Percentiles rank a stretch among this genome's conserved stretches.
Evolutionary conservation across 2,797 vertebrate genomes (phyloP).

Genomic region (Dicrostonyx torquatus): DNA sequence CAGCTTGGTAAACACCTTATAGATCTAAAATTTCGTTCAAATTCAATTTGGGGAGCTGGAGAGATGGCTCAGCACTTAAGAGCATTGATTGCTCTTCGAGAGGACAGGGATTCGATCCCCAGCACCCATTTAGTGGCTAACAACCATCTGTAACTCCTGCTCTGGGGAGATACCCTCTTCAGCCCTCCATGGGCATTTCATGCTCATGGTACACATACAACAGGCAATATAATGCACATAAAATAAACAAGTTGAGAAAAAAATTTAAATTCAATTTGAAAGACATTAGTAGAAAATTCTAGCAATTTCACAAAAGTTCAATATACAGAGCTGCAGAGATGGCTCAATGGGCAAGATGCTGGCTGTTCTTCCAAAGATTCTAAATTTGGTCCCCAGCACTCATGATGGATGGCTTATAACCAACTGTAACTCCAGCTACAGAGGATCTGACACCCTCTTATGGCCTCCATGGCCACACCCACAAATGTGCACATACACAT

Average conservation of each 20-base stretch:
- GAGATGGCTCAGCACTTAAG: no score
- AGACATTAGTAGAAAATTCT: constrained; percentile 13
- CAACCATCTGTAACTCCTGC: not conserved
- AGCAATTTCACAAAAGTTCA: not conserved
- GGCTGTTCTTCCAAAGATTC: not conserved
- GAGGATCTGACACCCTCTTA: not conserved
- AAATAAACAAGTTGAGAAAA: not conserved
- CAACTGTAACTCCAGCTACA: not conserved
- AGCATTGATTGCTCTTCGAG: not conserved
- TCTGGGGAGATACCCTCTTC: not conserved
- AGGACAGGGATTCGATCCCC: not conserved
- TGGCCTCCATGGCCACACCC: not conserved
- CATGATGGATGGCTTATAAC: not conserved
- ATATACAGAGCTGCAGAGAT: not conserved
- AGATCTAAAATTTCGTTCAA: constrained; percentile 42
- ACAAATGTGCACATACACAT: not conserved
- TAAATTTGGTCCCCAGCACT: not conserved
- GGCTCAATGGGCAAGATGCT: not conserved
- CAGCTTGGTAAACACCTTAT: not conserved
- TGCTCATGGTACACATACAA: not conserved
- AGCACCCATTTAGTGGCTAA: not conserved
- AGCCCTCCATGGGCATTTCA: not conserved
- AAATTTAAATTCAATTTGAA: constrained; percentile 36
- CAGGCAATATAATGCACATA: not conserved
- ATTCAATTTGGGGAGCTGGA: not conserved